A percentile compares a stretch with the other conserved stretches of the same genome.
Conservation (phyloP, 2,797 vertebrate species). For the Sebastes reedi region DNA sequence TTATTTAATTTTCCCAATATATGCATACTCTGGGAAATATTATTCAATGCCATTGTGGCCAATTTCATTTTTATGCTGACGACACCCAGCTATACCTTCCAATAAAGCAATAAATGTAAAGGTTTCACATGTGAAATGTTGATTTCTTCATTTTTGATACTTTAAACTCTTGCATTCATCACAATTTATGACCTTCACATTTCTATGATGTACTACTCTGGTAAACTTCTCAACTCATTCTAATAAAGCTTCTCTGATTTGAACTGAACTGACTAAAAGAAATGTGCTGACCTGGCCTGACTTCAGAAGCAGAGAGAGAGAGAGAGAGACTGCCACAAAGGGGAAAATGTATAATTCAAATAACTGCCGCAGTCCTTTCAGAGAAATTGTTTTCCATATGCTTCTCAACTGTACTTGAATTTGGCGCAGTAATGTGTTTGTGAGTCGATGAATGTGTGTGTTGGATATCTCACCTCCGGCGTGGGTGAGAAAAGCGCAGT, state of each 20-base stretch:
- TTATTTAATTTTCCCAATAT: not conserved
- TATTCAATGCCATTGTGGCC: not conserved
- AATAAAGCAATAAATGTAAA: not conserved
- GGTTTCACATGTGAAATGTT: not conserved
- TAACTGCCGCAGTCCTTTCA: not conserved
- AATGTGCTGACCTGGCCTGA: not conserved
- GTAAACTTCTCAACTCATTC: not conserved
- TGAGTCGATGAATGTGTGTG: not conserved
- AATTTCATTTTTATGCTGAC: not conserved
- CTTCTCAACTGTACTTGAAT: not conserved
- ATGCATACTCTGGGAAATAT: not conserved
- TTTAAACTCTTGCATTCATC: not conserved
- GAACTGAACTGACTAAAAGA: not conserved
- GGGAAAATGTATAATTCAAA: not conserved
- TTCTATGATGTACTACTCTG: not conserved
- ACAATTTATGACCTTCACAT: not conserved
- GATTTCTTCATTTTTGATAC: not conserved
- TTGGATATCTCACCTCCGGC: slow-evolving; percentile 6
- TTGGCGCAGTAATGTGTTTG: not conserved
- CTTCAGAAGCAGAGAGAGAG: not conserved
- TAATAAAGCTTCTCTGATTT: not conserved
- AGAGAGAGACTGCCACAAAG: not conserved
- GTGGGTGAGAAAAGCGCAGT: slow-evolving; percentile 15
- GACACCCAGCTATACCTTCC: no score
- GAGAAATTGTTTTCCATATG: not conserved